Conservation (phyloP, 2,113 vertebrate species). For the Lophura nycthemera region DNA sequence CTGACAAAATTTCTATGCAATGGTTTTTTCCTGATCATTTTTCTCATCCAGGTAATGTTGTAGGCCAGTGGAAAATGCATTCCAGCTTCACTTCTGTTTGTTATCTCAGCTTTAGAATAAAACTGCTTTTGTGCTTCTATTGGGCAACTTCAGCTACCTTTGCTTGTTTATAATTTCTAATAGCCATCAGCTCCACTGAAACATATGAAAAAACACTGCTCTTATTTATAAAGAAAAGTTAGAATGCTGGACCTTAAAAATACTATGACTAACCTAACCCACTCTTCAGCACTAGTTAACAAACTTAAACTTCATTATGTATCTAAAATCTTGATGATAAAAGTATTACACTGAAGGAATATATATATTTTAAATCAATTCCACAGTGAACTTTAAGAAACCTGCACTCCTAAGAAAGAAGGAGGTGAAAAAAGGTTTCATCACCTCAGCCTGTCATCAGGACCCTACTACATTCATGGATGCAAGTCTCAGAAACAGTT, state of each 20-base stretch:
- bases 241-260: neutral
- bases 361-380: neutral
- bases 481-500: neutral
- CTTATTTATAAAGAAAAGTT: neutral
- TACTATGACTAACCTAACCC: neutral
- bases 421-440: accelerated
- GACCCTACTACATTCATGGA: neutral
- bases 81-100: neutral
- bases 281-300: neutral
- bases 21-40: neutral
- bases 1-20: neutral
- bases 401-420: neutral
- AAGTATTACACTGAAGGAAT: neutral
- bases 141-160: neutral
- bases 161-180: neutral
- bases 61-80: neutral
- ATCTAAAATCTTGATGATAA: neutral
- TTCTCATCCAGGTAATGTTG: neutral
- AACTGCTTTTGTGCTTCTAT: neutral
- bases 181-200: neutral
- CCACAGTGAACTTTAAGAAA: neutral
- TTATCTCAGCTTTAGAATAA: neutral
- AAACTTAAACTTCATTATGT: neutral
- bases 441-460: neutral
- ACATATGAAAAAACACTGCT: neutral